A percentile compares a stretch with the other conserved stretches of the same genome.
These are phyloP conservation scores for Gasterosteus nipponicus DNA, from an alignment of 2,113 vertebrate genomes.

Conservation along the genomic window DNA sequence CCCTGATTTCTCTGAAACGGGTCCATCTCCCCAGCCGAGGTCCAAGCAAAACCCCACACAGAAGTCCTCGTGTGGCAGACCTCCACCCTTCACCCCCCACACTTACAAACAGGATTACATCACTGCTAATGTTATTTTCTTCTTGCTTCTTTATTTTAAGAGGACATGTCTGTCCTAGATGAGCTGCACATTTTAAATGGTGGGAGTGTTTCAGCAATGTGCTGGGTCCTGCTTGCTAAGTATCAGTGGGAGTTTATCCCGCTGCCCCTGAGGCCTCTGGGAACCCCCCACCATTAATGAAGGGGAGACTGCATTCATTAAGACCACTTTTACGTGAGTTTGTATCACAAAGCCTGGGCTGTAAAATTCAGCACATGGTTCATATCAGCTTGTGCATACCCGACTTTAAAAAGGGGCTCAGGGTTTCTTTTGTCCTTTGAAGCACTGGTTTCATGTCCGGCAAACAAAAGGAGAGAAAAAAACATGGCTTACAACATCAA, in stretches of 20 bases:
- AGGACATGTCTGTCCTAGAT: not conserved
- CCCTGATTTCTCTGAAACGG: slow-evolving; percentile 36
- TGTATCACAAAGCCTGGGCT: slow-evolving; percentile 24
- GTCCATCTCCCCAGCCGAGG: not conserved
- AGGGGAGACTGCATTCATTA: slow-evolving; percentile 45
- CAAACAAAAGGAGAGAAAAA: not conserved
- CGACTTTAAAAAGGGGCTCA: slow-evolving; percentile 5
- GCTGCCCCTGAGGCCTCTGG: slow-evolving; percentile 1
- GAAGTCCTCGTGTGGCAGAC: slow-evolving; percentile 46
- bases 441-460: slow-evolving; percentile 4
- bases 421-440: slow-evolving; percentile 1
- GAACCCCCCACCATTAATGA: slow-evolving; percentile 14
- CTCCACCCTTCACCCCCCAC: slow-evolving; percentile 60
- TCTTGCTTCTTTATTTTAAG: not conserved
- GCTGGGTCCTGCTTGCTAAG: not conserved
- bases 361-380: slow-evolving; percentile 41
- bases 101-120: slow-evolving; percentile 28
- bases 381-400: slow-evolving; percentile 19
- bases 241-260: slow-evolving; percentile 12
- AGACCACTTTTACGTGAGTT: slow-evolving; percentile 28
- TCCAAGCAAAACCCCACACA: slow-evolving; percentile 43
- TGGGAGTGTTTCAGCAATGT: not conserved
- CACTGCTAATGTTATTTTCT: slow-evolving; percentile 7
- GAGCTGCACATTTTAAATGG: not conserved
- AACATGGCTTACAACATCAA: not conserved